These are phyloP conservation scores for Teleogryllus oceanicus DNA, from an alignment of 2,888 invertebrate genomes.

Conservation along the genomic window DNA sequence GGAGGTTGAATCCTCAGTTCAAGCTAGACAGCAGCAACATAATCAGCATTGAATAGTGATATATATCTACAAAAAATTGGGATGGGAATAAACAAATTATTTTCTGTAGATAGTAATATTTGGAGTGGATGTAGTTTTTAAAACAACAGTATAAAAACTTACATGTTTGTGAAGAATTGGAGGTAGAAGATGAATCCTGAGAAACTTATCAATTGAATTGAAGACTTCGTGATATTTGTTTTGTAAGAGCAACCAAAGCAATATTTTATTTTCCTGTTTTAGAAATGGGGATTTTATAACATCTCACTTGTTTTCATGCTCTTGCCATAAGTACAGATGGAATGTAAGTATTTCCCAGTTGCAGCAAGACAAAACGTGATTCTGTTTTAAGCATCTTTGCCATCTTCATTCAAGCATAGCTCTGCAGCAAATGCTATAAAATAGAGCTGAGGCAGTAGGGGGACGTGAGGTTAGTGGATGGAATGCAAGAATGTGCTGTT, in stretches of 20 bases:
- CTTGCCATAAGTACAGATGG: not conserved
- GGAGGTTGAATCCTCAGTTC: not conserved
- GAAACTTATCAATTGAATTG: not conserved
- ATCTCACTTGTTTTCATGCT: not conserved
- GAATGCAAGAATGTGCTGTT: not conserved
- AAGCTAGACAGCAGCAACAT: not conserved
- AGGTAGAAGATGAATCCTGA: not conserved
- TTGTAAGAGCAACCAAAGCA: not conserved
- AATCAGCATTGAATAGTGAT: constrained; percentile 1
- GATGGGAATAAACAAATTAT: constrained; percentile 9
- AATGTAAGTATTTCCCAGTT: not conserved
- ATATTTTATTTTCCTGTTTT: constrained; percentile 1
- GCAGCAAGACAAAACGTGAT: not conserved
- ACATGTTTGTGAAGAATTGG: constrained; percentile 9
- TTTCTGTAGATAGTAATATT: not conserved
- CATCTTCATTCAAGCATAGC: not conserved
- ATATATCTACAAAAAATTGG: not conserved
- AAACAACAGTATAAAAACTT: not conserved
- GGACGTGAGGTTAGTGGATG: not conserved
- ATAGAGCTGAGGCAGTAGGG: constrained; percentile 6
- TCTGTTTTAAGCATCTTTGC: not conserved
- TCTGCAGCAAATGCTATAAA: not conserved
- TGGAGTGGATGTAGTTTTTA: not conserved
- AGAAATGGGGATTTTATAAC: not conserved
- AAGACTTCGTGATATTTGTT: not conserved